A percentile compares a stretch with the other conserved stretches of the same genome.
Evolutionary conservation across 2,888 invertebrate species (phyloP).

Genomic region (Hermaeophaga mercurialis): DNA sequence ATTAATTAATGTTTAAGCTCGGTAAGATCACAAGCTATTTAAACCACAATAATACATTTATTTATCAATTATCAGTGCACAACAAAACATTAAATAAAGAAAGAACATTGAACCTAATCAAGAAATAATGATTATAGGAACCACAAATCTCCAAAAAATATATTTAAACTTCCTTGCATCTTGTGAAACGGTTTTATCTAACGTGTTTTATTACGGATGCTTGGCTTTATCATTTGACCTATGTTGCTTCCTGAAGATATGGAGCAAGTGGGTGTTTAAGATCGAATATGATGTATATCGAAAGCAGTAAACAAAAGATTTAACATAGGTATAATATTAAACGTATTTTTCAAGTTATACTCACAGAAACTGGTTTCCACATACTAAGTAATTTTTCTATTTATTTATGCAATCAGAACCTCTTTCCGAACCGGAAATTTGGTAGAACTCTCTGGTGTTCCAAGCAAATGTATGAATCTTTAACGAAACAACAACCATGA

Average conservation of each 20-base stretch:
- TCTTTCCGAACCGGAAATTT: too few relatives aligned
- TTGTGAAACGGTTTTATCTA: conserved; percentile 34
- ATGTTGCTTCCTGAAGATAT: conserved; percentile 50
- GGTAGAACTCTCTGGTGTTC: too few relatives aligned
- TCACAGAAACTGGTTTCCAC: too few relatives aligned
- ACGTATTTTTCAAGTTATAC: background rate
- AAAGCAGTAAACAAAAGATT: conserved; percentile 17
- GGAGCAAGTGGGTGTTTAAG: conserved; percentile 43
- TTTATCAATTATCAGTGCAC: background rate
- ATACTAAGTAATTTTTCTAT: too few relatives aligned
- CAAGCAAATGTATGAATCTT: too few relatives aligned
- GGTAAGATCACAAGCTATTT: background rate
- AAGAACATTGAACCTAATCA: conserved; percentile 24
- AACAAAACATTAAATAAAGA: conserved; percentile 20
- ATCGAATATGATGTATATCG: conserved; percentile 26
- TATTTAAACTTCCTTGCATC: conserved; percentile 28
- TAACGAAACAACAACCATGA: too few relatives aligned
- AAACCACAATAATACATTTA: background rate
- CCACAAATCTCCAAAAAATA: conserved; percentile 25
- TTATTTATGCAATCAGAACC: too few relatives aligned
- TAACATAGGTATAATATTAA: background rate
- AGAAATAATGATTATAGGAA: conserved; percentile 19
- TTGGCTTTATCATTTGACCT: conserved; percentile 49
- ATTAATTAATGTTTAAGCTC: too few relatives aligned
- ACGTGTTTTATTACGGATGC: conserved; percentile 50